Evolutionary conservation across 2,888 invertebrate species (phyloP), one percentile per base, ranked within the genome.

Genomic region (Drosophila conformis): DNA sequence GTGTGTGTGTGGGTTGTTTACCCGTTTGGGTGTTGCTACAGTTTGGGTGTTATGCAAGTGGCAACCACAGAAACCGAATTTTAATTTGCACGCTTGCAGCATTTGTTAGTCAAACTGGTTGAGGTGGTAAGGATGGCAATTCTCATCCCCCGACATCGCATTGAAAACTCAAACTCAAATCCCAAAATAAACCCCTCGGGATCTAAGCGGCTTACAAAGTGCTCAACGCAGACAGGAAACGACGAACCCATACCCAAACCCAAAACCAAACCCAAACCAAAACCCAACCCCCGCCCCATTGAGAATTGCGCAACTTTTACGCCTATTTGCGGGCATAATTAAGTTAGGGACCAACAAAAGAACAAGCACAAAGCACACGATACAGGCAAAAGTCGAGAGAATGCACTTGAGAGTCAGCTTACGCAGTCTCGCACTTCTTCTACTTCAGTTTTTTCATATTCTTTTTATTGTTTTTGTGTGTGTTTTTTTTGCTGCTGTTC

Each of bases 21-120:
- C 76, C 86, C 75, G 58, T 49, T 67, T 65, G 82, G 87, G 71
- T 69, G 70, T 73, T 54, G 68, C 73, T 35, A 52, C 49, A 63
- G 67, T 68, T 61, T 73, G 80, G 78, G 68, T 78, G 71, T 83
- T 87, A 84, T 89, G 84, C 89, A 89, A 87, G 89, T 88, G 83
- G 87, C 79, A 90, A 90, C 88, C 88, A 71, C 88, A 90, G 73
- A 90, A 88, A 88, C 88, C 88, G 79, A 89, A 89, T 88, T 88
- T 88, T 88, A 88, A 88, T 88, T 88, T 90, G 89, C 88, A 89
- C 87, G 89, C 90, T 89, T 80, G 87, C 90, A 81, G 70, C 90
- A 90, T 87, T 90, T 83, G 80, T 76, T 77, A 89, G 84, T 82
- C 77, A 89, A 87, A 75, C 83, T 79, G 80, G 82, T 76, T 71